Evolutionary conservation across 1,140 invertebrate species (phyloP), one percentile per base, ranked within the genome.

Genomic region (Atta texana): DNA sequence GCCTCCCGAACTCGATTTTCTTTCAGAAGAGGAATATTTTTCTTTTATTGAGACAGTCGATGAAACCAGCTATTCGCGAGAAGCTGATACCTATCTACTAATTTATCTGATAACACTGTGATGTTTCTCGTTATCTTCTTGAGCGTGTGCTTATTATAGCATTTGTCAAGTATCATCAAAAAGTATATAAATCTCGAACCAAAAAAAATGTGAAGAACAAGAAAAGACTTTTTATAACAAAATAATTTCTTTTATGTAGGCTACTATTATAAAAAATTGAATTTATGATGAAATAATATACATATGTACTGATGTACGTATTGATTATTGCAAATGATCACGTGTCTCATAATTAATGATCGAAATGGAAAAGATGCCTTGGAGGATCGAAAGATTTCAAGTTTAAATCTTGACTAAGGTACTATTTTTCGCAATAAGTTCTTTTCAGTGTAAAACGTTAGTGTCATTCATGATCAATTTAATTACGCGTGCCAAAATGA

Each of bases 1-100:
- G 28, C 76, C 49, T 76, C 31, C 34, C 64, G 64, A 81, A 49
- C 74, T 93, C 92, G 92, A 92, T 92, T 77, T 57, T 89, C 75
- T 86, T 16, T 31, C 63, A 31, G 49, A 75, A 61, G 39, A 39
- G 3, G 49, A 86, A 74, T 63, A 63, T 81, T 89, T 75, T 86
- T 61, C 68, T 80, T 87, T 81, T 61, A 72, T 53, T 68, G 66
- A 61, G 16, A 18, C 63, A 63, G 84, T 63, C 57, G 74, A 89
- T 74, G 59, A 61, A 57, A 28, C 64, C 63, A 31, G 18, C 18
- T 24, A 84, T 51, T 74, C n/a, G 24, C 57, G 39, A 24, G 21
- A 51, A 61, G 28, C 39, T 49, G 49, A 69, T 74, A 80, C 31
- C 12, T 53, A 31, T 28, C 49, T 12, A 57, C 24, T 84, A 84